A percentile compares a stretch with the other conserved stretches of the same genome.
phyloP scores from a whole-genome alignment of 2,797 vertebrate genomes.

The Salarias fasciatus region DNA sequence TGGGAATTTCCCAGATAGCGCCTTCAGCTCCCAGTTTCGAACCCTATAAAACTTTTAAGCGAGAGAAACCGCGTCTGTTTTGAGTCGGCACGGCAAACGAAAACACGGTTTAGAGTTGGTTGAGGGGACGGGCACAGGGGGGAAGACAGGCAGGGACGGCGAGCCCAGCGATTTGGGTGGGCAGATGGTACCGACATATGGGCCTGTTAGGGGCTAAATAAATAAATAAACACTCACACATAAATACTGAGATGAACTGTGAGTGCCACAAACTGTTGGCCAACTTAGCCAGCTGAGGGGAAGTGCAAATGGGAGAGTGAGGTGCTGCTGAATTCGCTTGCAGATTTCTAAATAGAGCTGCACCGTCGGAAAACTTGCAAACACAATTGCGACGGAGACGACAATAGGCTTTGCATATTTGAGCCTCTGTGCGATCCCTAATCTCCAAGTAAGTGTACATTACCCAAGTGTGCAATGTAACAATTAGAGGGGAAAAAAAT shows the following conservation, averaged over 20 bases:
- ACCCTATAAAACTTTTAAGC: conserved; percentile 31
- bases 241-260: conserved; percentile 76
- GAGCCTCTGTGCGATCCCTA: conserved; percentile 24
- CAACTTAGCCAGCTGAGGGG: conserved; percentile 54
- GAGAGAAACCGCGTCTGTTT: conserved; percentile 23
- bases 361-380: conserved; percentile 6
- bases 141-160: conserved; percentile 47
- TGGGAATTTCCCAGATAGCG: background rate
- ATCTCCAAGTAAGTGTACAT: conserved; percentile 35
- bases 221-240: conserved; percentile 78
- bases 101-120: conserved; percentile 51
- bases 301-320: conserved; percentile 5
- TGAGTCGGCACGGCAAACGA: conserved; percentile 20
- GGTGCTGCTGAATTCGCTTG: conserved; percentile 15
- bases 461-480: background rate
- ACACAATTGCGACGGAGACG: conserved; percentile 18
- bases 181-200: conserved; percentile 78
- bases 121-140: conserved; percentile 46
- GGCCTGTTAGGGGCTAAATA: conserved; percentile 79
- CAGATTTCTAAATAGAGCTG: conserved; percentile 43
- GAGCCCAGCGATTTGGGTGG: conserved; percentile 60
- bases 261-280: conserved; percentile 66
- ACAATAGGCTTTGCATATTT: conserved; percentile 42
- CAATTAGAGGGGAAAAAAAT: conserved; percentile 2
- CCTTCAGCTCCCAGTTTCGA: conserved; percentile 2